These are phyloP conservation scores for Dolichallabes microphthalmus DNA, from an alignment of 2,113 vertebrate species.

Conservation along the genomic window DNA sequence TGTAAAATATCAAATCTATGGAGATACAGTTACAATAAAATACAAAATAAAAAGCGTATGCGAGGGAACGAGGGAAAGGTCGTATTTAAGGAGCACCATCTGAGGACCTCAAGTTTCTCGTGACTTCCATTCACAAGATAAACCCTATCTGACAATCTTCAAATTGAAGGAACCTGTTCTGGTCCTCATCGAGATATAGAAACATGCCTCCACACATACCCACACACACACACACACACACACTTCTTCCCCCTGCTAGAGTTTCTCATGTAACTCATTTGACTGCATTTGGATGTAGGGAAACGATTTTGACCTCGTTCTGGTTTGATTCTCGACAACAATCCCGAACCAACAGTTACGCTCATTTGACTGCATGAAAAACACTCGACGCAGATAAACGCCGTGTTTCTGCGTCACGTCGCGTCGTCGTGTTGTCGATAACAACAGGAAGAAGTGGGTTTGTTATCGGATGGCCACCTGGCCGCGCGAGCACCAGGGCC, in stretches of 20 bases:
- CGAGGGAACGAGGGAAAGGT: too few relatives aligned
- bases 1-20: too few relatives aligned
- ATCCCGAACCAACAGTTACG: not conserved
- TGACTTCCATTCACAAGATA: not conserved
- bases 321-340: not conserved
- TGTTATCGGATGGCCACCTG: constrained; percentile 23
- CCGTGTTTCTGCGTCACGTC: constrained; percentile 5
- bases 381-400: not conserved
- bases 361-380: constrained; percentile 33
- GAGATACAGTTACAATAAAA: too few relatives aligned
- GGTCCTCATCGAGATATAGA: not conserved
- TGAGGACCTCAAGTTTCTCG: not conserved
- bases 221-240: not conserved
- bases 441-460: constrained; percentile 32
- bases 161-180: not conserved
- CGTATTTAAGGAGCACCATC: too few relatives aligned
- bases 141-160: not conserved
- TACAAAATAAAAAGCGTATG: too few relatives aligned
- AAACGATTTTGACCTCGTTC: not conserved
- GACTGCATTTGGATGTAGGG: constrained; percentile 29
- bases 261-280: constrained; percentile 16
- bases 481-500: not conserved
- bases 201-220: not conserved
- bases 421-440: constrained; percentile 31
- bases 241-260: not conserved